These are phyloP conservation scores for Lumbricus terrestris DNA, from an alignment of 2,888 invertebrate genomes.

Conservation along the genomic window DNA sequence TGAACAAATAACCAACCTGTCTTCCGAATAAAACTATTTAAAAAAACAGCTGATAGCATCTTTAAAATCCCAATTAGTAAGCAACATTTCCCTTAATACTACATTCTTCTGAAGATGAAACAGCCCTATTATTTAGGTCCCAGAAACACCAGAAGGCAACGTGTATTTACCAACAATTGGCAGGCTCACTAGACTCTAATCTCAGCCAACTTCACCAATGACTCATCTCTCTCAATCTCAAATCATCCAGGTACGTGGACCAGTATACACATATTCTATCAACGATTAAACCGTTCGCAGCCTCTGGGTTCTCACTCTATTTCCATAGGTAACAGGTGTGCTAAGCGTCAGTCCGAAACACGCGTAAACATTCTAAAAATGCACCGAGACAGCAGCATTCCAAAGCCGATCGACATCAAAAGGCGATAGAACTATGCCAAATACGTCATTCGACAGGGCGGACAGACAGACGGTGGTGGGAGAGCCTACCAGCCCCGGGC, in stretches of 20 bases:
- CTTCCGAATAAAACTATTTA: neutral
- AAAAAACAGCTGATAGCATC: neutral
- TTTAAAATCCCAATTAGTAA: neutral
- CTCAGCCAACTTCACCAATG: neutral
- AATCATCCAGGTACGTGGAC: neutral
- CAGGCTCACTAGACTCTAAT: too few species aligned
- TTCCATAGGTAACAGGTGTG: slow-evolving; percentile 3
- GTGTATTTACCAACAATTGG: neutral
- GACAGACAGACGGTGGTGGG: neutral
- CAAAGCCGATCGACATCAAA: slow-evolving; percentile 4
- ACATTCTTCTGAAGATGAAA: neutral
- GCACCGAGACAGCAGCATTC: neutral
- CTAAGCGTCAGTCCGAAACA: neutral
- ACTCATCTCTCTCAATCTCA: neutral
- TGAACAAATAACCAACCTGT: neutral
- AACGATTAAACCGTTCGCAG: neutral
- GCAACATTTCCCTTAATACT: neutral
- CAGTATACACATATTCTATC: neutral
- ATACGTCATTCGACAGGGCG: slow-evolving; percentile 12
- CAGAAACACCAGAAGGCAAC: neutral
- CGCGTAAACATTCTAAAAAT: slow-evolving; percentile 10
- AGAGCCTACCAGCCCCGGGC: neutral
- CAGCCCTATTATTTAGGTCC: neutral
- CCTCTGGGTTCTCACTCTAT: neutral
- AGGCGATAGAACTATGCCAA: neutral